Evolutionary conservation across 2,797 vertebrate species (phyloP).

Genomic region (Echeneis naucrates): DNA sequence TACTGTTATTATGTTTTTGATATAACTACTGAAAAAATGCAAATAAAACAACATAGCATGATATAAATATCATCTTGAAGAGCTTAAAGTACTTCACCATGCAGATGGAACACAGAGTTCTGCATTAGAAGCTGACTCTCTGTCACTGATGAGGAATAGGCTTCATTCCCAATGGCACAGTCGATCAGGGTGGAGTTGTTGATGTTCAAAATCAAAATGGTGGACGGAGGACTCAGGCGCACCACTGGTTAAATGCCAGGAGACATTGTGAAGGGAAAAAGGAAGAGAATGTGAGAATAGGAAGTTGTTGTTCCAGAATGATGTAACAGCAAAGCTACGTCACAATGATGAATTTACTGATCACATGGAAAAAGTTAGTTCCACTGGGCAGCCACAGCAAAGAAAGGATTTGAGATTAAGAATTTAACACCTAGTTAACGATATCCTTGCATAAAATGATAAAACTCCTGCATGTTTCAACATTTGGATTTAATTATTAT

Average conservation of each 20-base stretch:
- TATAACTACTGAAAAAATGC: neutral
- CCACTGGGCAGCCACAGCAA: neutral
- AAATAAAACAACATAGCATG: neutral
- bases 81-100: constrained; percentile 28
- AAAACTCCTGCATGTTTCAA: neutral
- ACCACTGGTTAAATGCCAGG: constrained; percentile 16
- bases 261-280: constrained; percentile 22
- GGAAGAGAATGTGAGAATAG: constrained; percentile 51
- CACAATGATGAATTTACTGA: constrained; percentile 15
- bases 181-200: constrained; percentile 80
- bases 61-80: neutral
- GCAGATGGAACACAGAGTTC: constrained; percentile 12
- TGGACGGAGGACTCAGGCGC: constrained; percentile 31
- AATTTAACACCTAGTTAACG: neutral
- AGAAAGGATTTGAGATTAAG: neutral
- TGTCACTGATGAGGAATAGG: constrained; percentile 27
- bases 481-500: neutral
- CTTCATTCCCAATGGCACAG: constrained; percentile 77
- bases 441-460: neutral
- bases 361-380: neutral
- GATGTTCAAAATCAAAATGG: constrained; percentile 81
- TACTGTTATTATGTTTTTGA: neutral
- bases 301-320: constrained; percentile 59
- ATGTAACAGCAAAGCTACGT: constrained; percentile 15
- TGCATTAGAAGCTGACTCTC: constrained; percentile 61